These are phyloP conservation scores for Morpho deidamia DNA, from an alignment of 2,888 invertebrate species.

Conservation along the genomic window DNA sequence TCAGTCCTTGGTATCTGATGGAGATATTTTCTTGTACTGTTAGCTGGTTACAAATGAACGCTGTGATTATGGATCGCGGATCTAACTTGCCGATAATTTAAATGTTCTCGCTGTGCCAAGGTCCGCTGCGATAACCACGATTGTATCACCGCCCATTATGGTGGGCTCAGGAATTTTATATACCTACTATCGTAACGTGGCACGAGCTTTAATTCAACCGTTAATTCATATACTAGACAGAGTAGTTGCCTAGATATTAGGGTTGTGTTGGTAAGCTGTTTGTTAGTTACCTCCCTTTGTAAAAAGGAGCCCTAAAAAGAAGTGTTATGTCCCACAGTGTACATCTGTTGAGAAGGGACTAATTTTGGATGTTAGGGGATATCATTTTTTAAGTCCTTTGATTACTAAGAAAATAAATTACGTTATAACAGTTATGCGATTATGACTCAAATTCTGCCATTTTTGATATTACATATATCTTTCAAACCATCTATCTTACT, in stretches of 20 bases:
- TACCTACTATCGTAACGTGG: neutral
- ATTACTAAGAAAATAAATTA: no score
- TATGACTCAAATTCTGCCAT: neutral
- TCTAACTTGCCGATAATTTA: slow-evolving; percentile 72
- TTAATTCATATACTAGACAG: no score
- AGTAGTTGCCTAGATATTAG: no score
- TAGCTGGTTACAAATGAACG: slow-evolving; percentile 73
- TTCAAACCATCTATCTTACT: slow-evolving; percentile 13
- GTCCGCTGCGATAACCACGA: slow-evolving; percentile 58
- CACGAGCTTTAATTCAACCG: neutral
- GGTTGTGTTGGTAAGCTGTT: no score
- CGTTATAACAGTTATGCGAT: neutral
- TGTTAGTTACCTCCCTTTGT: no score
- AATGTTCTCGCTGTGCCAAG: slow-evolving; percentile 61
- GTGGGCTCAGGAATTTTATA: slow-evolving; percentile 32
- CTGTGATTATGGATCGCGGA: slow-evolving; percentile 72
- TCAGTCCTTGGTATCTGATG: slow-evolving; percentile 63
- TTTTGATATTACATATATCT: neutral
- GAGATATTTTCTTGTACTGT: slow-evolving; percentile 73
- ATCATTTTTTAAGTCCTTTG: no score
- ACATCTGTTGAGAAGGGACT: no score
- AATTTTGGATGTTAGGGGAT: no score
- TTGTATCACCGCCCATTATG: slow-evolving; percentile 68
- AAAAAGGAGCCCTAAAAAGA: no score
- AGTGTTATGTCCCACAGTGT: no score